Percentiles rank a stretch among this genome's conserved stretches.
Conservation (phyloP, 2,888 invertebrate species). For the Agriotes lineatus region DNA sequence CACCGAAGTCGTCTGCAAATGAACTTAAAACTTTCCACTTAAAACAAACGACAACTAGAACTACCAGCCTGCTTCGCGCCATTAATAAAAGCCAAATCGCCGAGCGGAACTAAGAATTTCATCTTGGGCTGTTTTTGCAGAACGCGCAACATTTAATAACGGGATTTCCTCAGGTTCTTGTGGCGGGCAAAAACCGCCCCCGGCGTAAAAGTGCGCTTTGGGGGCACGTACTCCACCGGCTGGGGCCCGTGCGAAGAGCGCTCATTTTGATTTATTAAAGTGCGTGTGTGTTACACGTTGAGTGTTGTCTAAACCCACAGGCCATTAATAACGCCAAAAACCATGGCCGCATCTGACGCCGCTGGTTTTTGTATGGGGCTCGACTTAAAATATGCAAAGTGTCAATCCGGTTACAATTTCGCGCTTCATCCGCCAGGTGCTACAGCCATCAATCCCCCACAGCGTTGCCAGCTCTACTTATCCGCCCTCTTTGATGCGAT, state of each 20-base stretch:
- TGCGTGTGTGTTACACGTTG: conserved; percentile 38
- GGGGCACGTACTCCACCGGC: conserved; percentile 22
- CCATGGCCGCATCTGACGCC: conserved; percentile 38
- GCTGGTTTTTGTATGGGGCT: conserved; percentile 24
- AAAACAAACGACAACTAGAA: background rate
- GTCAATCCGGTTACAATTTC: conserved; percentile 48
- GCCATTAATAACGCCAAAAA: conserved; percentile 40
- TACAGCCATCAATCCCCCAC: conserved; percentile 43
- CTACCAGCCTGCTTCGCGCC: background rate
- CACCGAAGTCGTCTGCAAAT: too few relatives aligned
- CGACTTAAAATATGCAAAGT: conserved; percentile 49
- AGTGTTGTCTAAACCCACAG: conserved; percentile 40
- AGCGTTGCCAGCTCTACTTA: conserved; percentile 26
- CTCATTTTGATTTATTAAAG: conserved; percentile 42
- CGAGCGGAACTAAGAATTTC: background rate
- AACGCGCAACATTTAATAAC: conserved; percentile 19
- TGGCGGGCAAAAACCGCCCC: conserved; percentile 10
- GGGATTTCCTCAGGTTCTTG: conserved; percentile 17
- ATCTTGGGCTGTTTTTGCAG: background rate
- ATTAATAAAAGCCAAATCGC: conserved; percentile 16
- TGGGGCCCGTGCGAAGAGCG: conserved; percentile 26
- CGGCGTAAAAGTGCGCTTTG: conserved; percentile 5
- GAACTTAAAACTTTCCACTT: background rate
- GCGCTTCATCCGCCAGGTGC: conserved; percentile 51
- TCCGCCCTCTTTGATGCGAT: conserved; percentile 39